Evolutionary conservation across 2,888 invertebrate genomes (phyloP), one percentile per base, ranked within the genome.

Genomic region (Hemistola chrysoprasaria): DNA sequence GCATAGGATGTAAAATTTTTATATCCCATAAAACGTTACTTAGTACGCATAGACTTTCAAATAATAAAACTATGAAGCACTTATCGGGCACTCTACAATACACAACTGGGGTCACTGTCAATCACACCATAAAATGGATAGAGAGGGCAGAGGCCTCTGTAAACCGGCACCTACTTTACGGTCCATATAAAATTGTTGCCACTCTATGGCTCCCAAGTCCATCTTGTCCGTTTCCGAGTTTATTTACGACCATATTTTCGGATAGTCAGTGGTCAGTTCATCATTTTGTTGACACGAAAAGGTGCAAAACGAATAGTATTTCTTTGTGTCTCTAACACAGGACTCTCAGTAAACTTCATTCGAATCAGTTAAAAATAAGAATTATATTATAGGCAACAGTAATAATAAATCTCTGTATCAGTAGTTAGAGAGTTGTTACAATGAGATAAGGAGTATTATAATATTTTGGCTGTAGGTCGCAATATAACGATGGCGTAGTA

Each of bases 91-190:
- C 40, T 41, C 10, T 24, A 33, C 36, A 33, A 21, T 31, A 40
- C 42, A 32, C 40, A 37, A 23, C 38, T 26, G 40, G 57, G 70
- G 64, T 70, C 71, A 71, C 59, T 71, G 71, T 59, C 70, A 66
- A 68, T 64, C 65, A 57, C 65, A 37, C 65, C 65, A 57, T 71
- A 71, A 70, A 67, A 40, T 50, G 33, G 25, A 41, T 38, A 46
- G 50, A 49, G 42, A 46, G 46, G 50, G 50, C 45, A 46, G 47
- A 31, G 49, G 35, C 43, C 39, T 16, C 16, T 16, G n/a, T n/a
- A n/a, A n/a, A n/a, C n/a, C n/a, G n/a, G 48, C 52, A 43, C 38
- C 25, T 48, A 41, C 62, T 65, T 67, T 65, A 67, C 57, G 43
- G 48, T 34, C 42, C 11, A 47, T 49, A 47, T 50, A 53, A 53